Evolutionary conservation across 2,888 invertebrate species (phyloP).

Genomic region (Malthinus flaveolus): DNA sequence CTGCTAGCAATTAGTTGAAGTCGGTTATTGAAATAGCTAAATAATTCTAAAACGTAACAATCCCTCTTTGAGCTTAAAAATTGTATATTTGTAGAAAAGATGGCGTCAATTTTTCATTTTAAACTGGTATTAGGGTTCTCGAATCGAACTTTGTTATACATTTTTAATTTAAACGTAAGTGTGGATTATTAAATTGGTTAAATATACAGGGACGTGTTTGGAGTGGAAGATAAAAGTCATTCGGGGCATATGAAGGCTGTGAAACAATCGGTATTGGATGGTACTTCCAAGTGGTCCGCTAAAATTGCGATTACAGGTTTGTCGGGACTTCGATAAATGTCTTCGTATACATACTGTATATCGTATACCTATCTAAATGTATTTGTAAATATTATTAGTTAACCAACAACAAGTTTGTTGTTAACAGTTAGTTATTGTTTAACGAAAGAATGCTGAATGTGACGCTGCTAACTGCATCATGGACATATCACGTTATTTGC

Average conservation of each 20-base stretch:
- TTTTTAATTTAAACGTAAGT: no score
- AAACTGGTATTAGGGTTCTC: no score
- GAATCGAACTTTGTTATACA: no score
- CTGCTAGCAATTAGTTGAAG: no score
- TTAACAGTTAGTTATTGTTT: slow-evolving; percentile 25
- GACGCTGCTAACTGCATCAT: slow-evolving; percentile 41
- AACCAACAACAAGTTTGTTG: slow-evolving; percentile 11
- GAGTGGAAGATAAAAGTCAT: slow-evolving; percentile 93
- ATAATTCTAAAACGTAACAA: no score
- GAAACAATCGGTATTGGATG: slow-evolving; percentile 98
- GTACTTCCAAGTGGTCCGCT: slow-evolving; percentile 99
- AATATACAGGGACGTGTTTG: slow-evolving; percentile 85
- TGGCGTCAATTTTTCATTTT: no score
- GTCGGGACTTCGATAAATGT: slow-evolving; percentile 52
- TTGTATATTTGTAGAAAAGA: no score
- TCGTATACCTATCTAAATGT: slow-evolving; percentile 16
- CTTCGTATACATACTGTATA: slow-evolving; percentile 18
- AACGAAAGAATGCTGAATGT: slow-evolving; percentile 44
- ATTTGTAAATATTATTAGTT: slow-evolving; percentile 17
- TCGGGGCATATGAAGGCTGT: slow-evolving; percentile 96
- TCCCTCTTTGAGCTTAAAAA: no score
- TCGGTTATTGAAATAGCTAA: no score
- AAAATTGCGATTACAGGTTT: slow-evolving; percentile 99
- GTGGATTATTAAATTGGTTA: slow-evolving; percentile 2
- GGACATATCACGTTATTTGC: slow-evolving; percentile 27